Evolutionary conservation across 2,888 invertebrate species (phyloP).

Genomic region (Platycnemis pennipes): DNA sequence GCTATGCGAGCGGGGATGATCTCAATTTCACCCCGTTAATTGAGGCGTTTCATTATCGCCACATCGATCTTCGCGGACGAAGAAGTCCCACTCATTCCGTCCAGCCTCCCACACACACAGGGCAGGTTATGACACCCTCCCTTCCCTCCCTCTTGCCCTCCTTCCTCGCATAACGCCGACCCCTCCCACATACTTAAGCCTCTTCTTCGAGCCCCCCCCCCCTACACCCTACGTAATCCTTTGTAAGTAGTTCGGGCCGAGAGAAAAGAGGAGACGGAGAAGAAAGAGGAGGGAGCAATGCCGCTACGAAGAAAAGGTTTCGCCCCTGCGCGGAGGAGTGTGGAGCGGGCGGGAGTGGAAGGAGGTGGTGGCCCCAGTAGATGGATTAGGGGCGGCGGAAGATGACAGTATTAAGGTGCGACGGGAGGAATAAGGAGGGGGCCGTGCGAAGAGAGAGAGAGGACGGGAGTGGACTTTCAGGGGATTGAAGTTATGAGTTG

Average conservation of each 20-base stretch:
- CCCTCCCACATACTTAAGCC: conserved; percentile 17
- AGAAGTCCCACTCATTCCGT: too few species aligned
- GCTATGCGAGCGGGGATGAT: background rate
- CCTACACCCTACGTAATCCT: too few species aligned
- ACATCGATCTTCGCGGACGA: background rate
- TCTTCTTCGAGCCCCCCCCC: conserved; percentile 13
- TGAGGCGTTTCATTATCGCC: conserved; percentile 26
- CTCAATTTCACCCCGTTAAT: background rate
- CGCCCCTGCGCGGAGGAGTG: background rate
- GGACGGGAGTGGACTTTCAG: conserved; percentile 48
- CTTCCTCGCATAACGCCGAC: background rate
- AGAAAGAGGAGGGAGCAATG: conserved; percentile 18
- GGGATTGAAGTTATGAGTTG: conserved; percentile 60
- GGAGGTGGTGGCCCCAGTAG: background rate
- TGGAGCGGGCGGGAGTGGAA: background rate
- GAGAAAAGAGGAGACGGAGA: conserved; percentile 29
- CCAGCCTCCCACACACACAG: background rate
- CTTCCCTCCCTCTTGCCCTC: background rate
- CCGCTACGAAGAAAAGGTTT: conserved; percentile 9
- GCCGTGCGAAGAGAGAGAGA: background rate
- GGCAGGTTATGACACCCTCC: background rate
- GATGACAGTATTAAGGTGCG: conserved; percentile 43
- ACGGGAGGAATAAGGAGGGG: background rate
- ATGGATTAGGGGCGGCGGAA: background rate
- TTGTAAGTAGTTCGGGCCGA: conserved; percentile 65